A percentile compares a stretch with the other conserved stretches of the same genome.
Conservation (phyloP, 2,113 vertebrate genomes). For the Strix uralensis region DNA sequence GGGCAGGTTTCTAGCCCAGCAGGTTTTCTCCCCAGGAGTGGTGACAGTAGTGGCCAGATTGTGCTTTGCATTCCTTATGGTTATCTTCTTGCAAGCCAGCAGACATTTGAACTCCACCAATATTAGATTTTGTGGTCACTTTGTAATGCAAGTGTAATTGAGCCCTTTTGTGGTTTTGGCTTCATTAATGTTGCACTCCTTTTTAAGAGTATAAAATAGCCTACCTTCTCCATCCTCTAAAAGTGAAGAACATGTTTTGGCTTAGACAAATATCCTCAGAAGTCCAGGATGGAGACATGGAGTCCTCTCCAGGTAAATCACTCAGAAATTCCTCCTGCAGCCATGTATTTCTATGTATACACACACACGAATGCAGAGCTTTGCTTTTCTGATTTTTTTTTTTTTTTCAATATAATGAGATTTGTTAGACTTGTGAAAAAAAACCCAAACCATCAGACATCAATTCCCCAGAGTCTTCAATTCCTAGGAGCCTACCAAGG, state of each 20-base stretch:
- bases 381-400: not conserved
- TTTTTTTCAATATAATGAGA: not conserved
- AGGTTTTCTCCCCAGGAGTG: not conserved
- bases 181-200: not conserved
- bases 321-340: not conserved
- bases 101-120: not conserved
- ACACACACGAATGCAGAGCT: rapidly evolving
- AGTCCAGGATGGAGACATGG: not conserved
- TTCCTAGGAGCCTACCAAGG: not conserved
- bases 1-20: not conserved
- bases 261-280: not conserved
- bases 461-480: not conserved
- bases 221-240: not conserved
- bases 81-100: slow-evolving; percentile 1
- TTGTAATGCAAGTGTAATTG: slow-evolving; percentile 5
- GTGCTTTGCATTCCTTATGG: not conserved
- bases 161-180: not conserved
- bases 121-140: slow-evolving; percentile 11
- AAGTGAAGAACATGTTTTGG: not conserved
- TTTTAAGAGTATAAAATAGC: not conserved
- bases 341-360: rapidly evolving
- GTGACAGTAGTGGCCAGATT: not conserved
- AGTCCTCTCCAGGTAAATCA: not conserved
- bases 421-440: not conserved
- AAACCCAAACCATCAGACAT: not conserved